Conservation (phyloP, 2,797 vertebrate genomes). For the Miichthys miiuy region DNA sequence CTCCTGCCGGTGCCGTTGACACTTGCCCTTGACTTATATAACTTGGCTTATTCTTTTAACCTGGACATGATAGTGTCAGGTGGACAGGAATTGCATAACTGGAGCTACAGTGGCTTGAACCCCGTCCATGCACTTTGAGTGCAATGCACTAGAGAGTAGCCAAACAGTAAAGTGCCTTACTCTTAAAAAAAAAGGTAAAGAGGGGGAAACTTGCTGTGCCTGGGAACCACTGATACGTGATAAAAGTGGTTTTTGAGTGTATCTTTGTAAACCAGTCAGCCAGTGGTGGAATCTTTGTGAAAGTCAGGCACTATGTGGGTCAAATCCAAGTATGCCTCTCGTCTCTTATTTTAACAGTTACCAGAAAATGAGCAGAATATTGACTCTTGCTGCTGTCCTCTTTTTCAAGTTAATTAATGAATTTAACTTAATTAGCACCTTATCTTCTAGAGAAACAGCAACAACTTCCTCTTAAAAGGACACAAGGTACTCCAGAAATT, state of each 20-base stretch:
- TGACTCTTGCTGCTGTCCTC: background rate
- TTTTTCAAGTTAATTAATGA: background rate
- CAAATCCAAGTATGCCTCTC: constrained; percentile 5
- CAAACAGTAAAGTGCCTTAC: constrained; percentile 40
- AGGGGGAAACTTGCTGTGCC: constrained; percentile 11
- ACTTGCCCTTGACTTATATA: background rate
- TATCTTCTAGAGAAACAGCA: constrained; percentile 12
- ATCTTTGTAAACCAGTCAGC: constrained; percentile 36
- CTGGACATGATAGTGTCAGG: constrained; percentile 1
- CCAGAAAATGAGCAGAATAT: constrained; percentile 1
- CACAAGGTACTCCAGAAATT: background rate
- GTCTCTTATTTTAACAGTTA: background rate
- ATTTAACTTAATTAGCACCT: background rate
- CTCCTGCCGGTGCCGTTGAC: no score
- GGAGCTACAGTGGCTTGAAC: constrained; percentile 8
- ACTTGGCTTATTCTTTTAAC: constrained; percentile 1
- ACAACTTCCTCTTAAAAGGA: background rate
- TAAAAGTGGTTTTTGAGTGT: constrained; percentile 32
- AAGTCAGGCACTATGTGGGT: constrained; percentile 19
- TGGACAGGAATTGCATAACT: background rate
- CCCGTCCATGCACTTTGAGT: constrained; percentile 11
- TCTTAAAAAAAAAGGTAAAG: constrained; percentile 28
- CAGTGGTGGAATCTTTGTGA: background rate
- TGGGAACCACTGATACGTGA: constrained; percentile 39
- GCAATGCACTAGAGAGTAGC: constrained; percentile 18